Percentiles rank a stretch among this genome's conserved stretches.
Evolutionary conservation across 2,888 invertebrate species (phyloP).

Genomic region (Apamea crenata): DNA sequence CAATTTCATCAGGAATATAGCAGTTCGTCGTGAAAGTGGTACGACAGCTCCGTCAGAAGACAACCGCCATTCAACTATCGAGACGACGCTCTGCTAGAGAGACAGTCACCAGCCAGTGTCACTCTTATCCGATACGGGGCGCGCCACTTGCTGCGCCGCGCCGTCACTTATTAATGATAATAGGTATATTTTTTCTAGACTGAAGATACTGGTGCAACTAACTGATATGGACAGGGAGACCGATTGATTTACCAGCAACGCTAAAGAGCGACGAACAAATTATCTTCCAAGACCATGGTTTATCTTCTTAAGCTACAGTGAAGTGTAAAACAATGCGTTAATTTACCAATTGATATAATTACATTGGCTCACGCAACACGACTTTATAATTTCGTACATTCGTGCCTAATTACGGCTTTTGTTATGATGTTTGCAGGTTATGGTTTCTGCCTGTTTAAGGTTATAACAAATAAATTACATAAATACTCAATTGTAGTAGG

Average conservation of each 20-base stretch:
- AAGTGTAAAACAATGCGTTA: slow-evolving; percentile 37
- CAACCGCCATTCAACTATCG: too few relatives aligned
- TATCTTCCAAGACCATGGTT: neutral
- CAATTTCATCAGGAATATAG: too few relatives aligned
- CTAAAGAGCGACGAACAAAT: neutral
- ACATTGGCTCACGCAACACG: slow-evolving; percentile 56
- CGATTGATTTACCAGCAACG: neutral
- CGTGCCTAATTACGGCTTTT: slow-evolving; percentile 46
- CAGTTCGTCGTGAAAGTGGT: too few relatives aligned
- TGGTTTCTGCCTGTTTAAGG: slow-evolving; percentile 44
- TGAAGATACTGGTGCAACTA: neutral
- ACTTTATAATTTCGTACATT: slow-evolving; percentile 48
- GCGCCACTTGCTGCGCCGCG: too few relatives aligned
- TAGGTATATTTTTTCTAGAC: neutral
- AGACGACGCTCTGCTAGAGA: too few relatives aligned
- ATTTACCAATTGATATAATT: slow-evolving; percentile 57
- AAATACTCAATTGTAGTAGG: slow-evolving; percentile 38
- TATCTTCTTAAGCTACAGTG: neutral
- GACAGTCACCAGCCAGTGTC: too few relatives aligned
- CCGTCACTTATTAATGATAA: neutral
- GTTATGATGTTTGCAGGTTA: slow-evolving; percentile 52
- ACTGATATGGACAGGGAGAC: neutral
- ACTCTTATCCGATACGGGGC: too few relatives aligned
- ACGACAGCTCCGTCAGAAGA: too few relatives aligned
- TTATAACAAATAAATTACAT: slow-evolving; percentile 48